Percentiles rank a stretch among this genome's conserved stretches.
Conservation (phyloP, 1,140 invertebrate species). For the Trichonephila clavata region DNA sequence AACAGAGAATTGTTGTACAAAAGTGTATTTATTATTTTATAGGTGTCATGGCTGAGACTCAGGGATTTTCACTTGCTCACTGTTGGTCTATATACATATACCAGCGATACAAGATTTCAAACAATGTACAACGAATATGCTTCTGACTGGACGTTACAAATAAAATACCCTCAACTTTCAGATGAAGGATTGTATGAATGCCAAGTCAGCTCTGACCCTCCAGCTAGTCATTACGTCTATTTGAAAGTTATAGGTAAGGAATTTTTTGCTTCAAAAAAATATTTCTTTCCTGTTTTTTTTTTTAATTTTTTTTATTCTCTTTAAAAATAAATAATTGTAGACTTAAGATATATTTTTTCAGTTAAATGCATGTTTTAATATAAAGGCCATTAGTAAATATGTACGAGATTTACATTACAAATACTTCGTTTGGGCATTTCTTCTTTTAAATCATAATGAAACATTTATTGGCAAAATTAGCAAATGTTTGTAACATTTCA, state of each 20-base stretch:
- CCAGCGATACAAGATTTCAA: conserved; percentile 90
- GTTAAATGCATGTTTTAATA: no score
- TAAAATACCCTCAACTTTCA: conserved; percentile 88
- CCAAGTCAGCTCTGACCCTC: conserved; percentile 89
- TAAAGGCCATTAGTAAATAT: no score
- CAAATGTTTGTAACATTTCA: no score
- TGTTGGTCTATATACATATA: conserved; percentile 91
- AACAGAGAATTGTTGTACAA: background rate
- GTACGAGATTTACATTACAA: no score
- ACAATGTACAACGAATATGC: conserved; percentile 88
- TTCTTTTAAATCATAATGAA: no score
- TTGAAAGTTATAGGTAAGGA: conserved; percentile 87
- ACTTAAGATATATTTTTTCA: no score
- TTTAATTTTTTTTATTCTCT: no score
- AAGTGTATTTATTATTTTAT: conserved; percentile 48
- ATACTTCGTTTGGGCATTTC: no score
- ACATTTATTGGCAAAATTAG: no score
- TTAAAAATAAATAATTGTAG: no score
- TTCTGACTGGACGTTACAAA: conserved; percentile 95
- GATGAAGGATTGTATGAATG: conserved; percentile 90
- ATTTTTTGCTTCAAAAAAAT: no score
- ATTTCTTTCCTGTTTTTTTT: no score
- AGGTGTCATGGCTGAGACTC: conserved; percentile 95
- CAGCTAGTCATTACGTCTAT: conserved; percentile 81
- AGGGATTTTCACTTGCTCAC: conserved; percentile 92